These are phyloP conservation scores for Gallinago undulata DNA, from an alignment of 2,113 vertebrate genomes.

Conservation along the genomic window DNA sequence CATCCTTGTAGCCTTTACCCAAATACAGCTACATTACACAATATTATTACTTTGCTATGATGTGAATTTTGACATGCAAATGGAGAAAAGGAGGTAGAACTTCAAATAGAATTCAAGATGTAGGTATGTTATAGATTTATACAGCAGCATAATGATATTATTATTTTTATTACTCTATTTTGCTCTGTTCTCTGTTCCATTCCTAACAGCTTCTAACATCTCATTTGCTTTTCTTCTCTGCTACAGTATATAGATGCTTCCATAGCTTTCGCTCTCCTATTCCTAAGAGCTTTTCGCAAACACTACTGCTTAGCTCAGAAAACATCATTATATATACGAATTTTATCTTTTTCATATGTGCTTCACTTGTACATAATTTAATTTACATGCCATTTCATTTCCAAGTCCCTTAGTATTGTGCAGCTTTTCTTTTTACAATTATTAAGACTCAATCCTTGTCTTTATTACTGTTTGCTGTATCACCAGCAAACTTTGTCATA, in stretches of 20 bases:
- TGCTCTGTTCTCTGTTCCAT: not conserved
- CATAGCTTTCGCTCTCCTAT: not conserved
- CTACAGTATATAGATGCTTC: not conserved
- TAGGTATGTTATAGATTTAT: not conserved
- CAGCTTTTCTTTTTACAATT: not conserved
- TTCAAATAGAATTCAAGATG: not conserved
- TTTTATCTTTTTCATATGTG: not conserved
- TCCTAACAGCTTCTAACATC: not conserved
- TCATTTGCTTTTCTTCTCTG: not conserved
- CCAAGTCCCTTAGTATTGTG: not conserved
- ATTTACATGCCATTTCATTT: not conserved
- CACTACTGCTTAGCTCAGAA: not conserved
- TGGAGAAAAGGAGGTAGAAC: not conserved
- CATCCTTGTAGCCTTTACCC: not conserved
- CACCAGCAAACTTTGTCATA: not conserved
- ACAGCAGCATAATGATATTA: not conserved
- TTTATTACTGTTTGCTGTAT: not conserved
- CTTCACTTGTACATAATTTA: not conserved
- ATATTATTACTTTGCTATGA: not conserved
- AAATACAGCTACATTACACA: not conserved
- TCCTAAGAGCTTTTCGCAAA: not conserved
- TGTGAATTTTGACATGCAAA: not conserved
- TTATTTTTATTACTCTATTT: not conserved
- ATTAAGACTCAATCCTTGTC: not conserved
- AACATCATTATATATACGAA: not conserved